Percentiles rank a stretch among this genome's conserved stretches.
phyloP scores from a whole-genome alignment of 2,888 invertebrate species.

The Caenorhabditis parvicauda region DNA sequence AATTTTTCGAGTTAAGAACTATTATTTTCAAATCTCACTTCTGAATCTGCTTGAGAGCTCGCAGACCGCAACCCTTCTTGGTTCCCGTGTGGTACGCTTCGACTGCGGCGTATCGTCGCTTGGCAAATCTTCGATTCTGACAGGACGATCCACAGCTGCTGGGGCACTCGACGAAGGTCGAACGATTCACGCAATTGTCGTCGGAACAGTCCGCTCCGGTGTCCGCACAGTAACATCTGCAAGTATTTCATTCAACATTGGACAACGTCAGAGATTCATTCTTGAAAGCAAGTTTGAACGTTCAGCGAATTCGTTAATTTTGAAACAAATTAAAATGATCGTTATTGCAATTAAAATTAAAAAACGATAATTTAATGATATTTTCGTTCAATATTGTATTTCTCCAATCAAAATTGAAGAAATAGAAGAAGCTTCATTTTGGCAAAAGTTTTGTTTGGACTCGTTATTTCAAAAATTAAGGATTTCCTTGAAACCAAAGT shows the following conservation, averaged over 20 bases:
- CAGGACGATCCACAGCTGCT: conserved; percentile 74
- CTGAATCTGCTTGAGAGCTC: conserved; percentile 74
- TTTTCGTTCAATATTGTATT: not conserved
- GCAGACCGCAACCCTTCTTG: conserved; percentile 90
- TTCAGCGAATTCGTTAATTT: no score
- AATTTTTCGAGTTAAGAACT: conserved; percentile 8
- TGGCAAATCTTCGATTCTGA: conserved; percentile 28
- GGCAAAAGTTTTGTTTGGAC: no score
- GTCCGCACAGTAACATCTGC: conserved; percentile 22
- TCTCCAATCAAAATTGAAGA: no score
- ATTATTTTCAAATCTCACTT: conserved; percentile 68
- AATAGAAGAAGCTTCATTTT: no score
- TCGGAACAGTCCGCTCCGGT: conserved; percentile 24
- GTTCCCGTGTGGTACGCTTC: conserved; percentile 76
- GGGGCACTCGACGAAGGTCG: conserved; percentile 69
- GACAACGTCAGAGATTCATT: not conserved
- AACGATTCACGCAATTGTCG: conserved; percentile 42
- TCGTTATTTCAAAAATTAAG: no score
- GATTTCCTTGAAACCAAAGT: no score
- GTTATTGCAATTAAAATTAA: no score
- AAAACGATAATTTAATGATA: not conserved
- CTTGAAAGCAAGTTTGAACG: no score
- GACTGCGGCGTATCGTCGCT: conserved; percentile 73
- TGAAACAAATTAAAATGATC: no score
- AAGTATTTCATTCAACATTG: not conserved